Percentiles rank a stretch among this genome's conserved stretches.
These are phyloP conservation scores for Nowickia ferox DNA, from an alignment of 2,888 invertebrate species.

Conservation along the genomic window DNA sequence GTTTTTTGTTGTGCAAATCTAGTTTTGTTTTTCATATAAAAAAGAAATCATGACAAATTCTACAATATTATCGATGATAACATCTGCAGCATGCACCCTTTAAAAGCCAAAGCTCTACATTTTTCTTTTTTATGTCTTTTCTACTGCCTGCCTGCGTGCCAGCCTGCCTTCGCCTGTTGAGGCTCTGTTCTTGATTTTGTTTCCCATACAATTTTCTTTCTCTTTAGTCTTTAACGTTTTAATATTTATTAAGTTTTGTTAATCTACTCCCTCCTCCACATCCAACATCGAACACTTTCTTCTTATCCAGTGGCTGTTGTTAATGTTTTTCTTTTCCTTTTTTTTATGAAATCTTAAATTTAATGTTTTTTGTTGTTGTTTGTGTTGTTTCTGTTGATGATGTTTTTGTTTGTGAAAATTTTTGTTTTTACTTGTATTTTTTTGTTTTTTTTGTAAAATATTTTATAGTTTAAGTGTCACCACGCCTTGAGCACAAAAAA, in stretches of 20 bases:
- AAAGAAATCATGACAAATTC: conserved; percentile 34
- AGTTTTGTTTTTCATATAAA: conserved; percentile 31
- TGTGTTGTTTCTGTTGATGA: conserved; percentile 34
- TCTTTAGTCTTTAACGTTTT: conserved; percentile 34
- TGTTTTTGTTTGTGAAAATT: conserved; percentile 40
- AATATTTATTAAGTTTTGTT: conserved; percentile 48
- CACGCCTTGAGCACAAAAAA: conserved; percentile 62
- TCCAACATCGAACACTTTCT: conserved; percentile 1
- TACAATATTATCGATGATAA: conserved; percentile 66
- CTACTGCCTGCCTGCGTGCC: neutral
- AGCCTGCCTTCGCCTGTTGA: neutral
- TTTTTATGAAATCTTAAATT: conserved; percentile 47
- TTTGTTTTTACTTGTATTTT: neutral
- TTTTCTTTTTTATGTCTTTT: conserved; percentile 9
- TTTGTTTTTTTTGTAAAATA: conserved; percentile 37
- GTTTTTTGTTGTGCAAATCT: conserved; percentile 23
- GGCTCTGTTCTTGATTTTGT: conserved; percentile 40
- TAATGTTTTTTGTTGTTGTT: conserved; percentile 48
- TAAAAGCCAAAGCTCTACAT: conserved; percentile 14
- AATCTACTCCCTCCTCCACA: neutral
- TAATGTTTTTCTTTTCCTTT: conserved; percentile 47
- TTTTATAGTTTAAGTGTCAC: conserved; percentile 70
- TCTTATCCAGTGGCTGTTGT: conserved; percentile 39
- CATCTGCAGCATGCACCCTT: conserved; percentile 63
- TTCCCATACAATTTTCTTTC: conserved; percentile 38